These are phyloP conservation scores for Rhagium mordax DNA, from an alignment of 2,888 invertebrate species.

Conservation along the genomic window DNA sequence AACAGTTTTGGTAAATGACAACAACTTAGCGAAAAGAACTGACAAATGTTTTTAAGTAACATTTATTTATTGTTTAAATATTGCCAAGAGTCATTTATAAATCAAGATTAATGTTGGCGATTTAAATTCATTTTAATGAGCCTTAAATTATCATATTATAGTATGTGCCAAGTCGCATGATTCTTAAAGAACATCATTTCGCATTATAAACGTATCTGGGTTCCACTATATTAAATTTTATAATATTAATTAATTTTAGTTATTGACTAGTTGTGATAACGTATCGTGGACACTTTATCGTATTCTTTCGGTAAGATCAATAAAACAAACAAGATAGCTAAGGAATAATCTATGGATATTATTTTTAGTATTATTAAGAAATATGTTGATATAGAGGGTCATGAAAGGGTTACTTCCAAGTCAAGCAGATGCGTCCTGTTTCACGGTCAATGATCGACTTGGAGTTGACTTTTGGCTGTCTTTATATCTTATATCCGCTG, in stretches of 20 bases:
- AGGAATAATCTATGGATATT: conserved; percentile 39
- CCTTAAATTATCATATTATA: neutral
- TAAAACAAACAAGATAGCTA: conserved; percentile 39
- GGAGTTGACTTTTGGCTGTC: conserved; percentile 50
- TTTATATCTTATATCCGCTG: conserved; percentile 46
- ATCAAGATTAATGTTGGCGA: conserved; percentile 6
- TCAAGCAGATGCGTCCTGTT: conserved; percentile 49
- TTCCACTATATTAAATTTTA: neutral
- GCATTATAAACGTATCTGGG: neutral
- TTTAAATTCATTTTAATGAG: conserved; percentile 10
- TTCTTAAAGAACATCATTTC: neutral
- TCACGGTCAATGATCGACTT: conserved; percentile 61
- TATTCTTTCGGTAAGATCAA: conserved; percentile 44
- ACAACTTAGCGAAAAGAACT: neutral
- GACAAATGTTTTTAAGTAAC: neutral
- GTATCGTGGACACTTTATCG: conserved; percentile 28
- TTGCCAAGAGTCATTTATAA: conserved; percentile 12
- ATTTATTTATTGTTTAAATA: neutral
- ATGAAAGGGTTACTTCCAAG: conserved; percentile 49
- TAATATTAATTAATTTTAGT: conserved; percentile 28
- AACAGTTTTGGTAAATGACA: neutral
- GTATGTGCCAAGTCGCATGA: conserved; percentile 7
- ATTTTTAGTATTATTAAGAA: conserved; percentile 51
- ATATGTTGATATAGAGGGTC: conserved; percentile 47
- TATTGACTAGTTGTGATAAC: conserved; percentile 23